A percentile compares a stretch with the other conserved stretches of the same genome.
Conservation (phyloP, 2,888 invertebrate genomes). For the Lysandra bellargus region DNA sequence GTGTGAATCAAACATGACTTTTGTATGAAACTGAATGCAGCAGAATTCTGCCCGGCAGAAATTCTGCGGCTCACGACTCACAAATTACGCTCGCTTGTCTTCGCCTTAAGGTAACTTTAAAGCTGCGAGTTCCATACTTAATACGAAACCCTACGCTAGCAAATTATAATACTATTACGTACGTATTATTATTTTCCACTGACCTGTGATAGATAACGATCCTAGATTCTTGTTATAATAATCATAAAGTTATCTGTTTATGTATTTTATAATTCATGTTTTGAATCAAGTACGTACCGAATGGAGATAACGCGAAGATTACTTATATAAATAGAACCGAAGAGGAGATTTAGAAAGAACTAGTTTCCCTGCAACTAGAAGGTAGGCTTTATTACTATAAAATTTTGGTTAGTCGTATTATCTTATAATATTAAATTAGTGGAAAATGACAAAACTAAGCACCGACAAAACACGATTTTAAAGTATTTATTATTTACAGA, state of each 20-base stretch:
- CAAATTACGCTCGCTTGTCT: too few species aligned
- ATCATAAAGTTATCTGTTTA: slow-evolving; percentile 4
- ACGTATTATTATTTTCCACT: neutral
- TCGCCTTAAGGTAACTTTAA: too few species aligned
- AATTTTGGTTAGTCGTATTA: neutral
- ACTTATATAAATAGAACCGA: neutral
- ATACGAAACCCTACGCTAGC: too few species aligned
- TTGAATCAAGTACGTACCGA: neutral
- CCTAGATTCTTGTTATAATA: neutral
- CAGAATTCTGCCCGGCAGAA: too few species aligned
- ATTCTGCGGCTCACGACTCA: too few species aligned
- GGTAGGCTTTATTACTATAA: neutral
- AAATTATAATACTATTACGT: too few species aligned
- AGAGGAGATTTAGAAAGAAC: neutral
- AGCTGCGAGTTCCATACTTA: too few species aligned
- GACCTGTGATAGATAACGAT: neutral
- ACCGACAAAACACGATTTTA: too few species aligned
- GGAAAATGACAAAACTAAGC: too few species aligned
- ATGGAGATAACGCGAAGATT: neutral
- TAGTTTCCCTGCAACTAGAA: neutral
- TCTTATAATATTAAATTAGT: neutral
- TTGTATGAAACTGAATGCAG: too few species aligned
- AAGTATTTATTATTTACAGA: too few species aligned
- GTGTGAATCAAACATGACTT: too few species aligned
- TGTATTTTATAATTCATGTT: neutral